Evolutionary conservation across 2,888 invertebrate species (phyloP), one percentile per base, ranked within the genome.

Genomic region (Zhuqinia jingwanae): DNA sequence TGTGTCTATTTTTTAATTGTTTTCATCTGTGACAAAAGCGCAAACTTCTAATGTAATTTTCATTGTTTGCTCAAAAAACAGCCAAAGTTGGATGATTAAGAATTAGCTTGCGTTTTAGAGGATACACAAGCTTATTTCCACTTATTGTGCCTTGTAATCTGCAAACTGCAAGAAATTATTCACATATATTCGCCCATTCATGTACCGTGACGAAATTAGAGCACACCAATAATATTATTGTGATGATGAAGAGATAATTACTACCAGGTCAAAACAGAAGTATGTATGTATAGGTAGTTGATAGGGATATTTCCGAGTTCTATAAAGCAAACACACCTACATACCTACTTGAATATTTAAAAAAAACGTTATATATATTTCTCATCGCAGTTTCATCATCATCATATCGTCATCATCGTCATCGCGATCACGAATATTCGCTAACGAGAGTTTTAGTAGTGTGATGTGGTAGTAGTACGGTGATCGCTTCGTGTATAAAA

Each of bases 141-240:
- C 36, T 36, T 8, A 6, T 36, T 47, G 47, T 53, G n/a, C 53
- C 20, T 1, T 53, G n/a, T 17, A 17, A 6, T 17, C 5, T 53
- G 53, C 50, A 47, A 10, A 15, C 47, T 53, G 17, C 5, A 1
- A 53, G n/a, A 50, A 50, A 53, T 53, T 15, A 53, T 15, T 53
- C 53, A 53, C n/a, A n/a, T n/a, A n/a, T n/a, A n/a, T 53, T 53
- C 53, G 53, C 53, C 53, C 17, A 53, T 53, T 53, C 30, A 56
- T 17, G 36, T 20, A 58, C 30, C 75, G 75, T 75, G 56, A 56
- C 76, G 76, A 76, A 76, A 76, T 27, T 22, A 56, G 42, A 56
- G 76, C 76, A 76, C 20, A 17, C n/a, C 27, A 27, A 25, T 15
- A 36, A 3, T 36, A 36, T 36, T 3, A 36, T 8, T 58, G 6